Conservation (phyloP, 2,888 invertebrate genomes). For the Dinocampus coccinellae region DNA sequence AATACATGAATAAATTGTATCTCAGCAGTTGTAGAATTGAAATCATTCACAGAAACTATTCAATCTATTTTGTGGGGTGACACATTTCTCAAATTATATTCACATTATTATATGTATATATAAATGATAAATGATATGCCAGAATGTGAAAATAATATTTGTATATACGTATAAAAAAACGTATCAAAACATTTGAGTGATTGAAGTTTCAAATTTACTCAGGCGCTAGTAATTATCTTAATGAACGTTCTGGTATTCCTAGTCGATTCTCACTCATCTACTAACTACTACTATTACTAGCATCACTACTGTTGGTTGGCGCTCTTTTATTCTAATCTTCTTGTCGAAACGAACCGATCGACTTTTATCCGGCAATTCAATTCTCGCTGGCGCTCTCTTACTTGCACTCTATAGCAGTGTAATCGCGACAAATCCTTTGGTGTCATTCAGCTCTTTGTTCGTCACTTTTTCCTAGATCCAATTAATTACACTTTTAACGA, state of each 20-base stretch:
- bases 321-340: slow-evolving; percentile 31
- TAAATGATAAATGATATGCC: neutral
- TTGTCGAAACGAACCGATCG: slow-evolving; percentile 28
- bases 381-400: slow-evolving; percentile 18
- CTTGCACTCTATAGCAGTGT: slow-evolving; percentile 26
- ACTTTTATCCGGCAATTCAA: slow-evolving; percentile 34
- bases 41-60: neutral
- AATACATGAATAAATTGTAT: neutral
- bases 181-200: slow-evolving; percentile 29
- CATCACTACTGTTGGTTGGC: slow-evolving; percentile 21
- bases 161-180: slow-evolving; percentile 7
- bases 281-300: slow-evolving; percentile 2
- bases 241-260: slow-evolving; percentile 46
- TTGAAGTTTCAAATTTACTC: slow-evolving; percentile 54
- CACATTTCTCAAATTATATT: neutral
- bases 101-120: neutral
- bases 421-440: slow-evolving; percentile 25
- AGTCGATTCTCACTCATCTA: slow-evolving; percentile 28
- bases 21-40: neutral
- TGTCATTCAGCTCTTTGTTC: slow-evolving; percentile 18
- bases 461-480: neutral
- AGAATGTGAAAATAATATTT: slow-evolving; percentile 9
- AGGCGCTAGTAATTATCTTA: slow-evolving; percentile 57
- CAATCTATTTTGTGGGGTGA: too few relatives aligned
- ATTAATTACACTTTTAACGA: slow-evolving; percentile 23